These are phyloP conservation scores for Spinus olivaceus DNA, from an alignment of 2,797 vertebrate species.

Conservation along the genomic window DNA sequence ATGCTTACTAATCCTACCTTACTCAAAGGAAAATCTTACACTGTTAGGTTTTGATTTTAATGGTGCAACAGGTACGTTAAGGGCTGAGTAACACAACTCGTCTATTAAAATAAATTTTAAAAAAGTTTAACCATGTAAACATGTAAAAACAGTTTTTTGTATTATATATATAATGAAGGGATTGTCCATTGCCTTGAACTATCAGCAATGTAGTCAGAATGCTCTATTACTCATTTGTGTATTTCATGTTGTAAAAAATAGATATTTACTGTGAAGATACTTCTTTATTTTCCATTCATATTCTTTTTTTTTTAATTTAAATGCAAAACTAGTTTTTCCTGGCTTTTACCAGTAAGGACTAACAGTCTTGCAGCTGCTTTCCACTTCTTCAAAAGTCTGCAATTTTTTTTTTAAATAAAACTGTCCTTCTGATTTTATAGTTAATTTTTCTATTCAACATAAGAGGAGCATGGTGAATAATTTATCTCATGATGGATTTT, in stretches of 20 bases:
- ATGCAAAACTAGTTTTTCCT: neutral
- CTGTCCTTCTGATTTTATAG: neutral
- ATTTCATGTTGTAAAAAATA: neutral
- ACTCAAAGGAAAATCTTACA: neutral
- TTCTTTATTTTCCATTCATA: accelerated
- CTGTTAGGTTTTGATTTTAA: neutral
- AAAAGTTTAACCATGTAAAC: neutral
- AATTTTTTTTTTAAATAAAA: neutral
- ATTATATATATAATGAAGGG: neutral
- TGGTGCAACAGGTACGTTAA: neutral
- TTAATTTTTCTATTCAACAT: neutral
- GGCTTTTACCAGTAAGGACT: neutral
- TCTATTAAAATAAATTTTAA: neutral
- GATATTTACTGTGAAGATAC: neutral
- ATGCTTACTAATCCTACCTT: neutral
- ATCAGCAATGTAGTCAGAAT: neutral
- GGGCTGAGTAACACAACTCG: neutral
- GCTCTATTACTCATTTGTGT: neutral
- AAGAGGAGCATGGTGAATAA: neutral
- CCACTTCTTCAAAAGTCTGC: neutral
- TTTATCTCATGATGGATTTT: neutral
- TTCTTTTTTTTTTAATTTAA: neutral
- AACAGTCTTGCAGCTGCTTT: neutral
- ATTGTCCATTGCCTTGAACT: neutral
- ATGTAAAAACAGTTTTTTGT: neutral